Conservation (phyloP, 2,797 vertebrate species). For the Ispidina lecontei region DNA sequence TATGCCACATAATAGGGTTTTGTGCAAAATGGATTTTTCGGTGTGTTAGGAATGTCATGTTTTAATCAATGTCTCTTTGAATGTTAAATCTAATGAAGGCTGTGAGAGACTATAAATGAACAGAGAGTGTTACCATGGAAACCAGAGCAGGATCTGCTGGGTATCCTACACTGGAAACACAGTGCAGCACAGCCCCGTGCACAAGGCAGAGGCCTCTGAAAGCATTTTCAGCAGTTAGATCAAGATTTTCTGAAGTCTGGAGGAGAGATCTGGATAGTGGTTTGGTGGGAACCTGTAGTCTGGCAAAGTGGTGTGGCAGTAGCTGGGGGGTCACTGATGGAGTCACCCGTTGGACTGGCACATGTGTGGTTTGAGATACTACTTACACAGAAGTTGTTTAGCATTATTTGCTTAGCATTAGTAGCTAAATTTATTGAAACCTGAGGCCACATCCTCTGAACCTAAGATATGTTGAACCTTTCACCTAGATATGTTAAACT, state of each 20-base stretch:
- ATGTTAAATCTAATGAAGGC: constrained; percentile 75
- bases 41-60: constrained; percentile 74
- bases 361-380: not conserved
- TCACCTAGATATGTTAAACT: not conserved
- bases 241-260: not conserved
- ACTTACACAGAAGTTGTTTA: not conserved
- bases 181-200: not conserved
- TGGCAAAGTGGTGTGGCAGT: not conserved
- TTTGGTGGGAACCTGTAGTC: not conserved
- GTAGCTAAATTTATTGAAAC: not conserved
- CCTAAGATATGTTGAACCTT: not conserved
- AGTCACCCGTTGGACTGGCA: not conserved
- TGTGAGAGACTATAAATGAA: constrained; percentile 75
- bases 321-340: not conserved
- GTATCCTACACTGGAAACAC: not conserved
- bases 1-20: constrained; percentile 72
- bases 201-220: not conserved
- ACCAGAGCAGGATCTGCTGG: constrained; percentile 47
- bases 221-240: not conserved
- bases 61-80: constrained; percentile 82
- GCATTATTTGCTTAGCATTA: not conserved
- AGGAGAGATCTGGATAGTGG: not conserved
- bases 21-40: constrained; percentile 72
- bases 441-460: not conserved
- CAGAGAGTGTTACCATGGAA: constrained; percentile 76